Base-by-base conservation (phyloP, 2,888 invertebrate species). In the Metalampra italica region DNA sequence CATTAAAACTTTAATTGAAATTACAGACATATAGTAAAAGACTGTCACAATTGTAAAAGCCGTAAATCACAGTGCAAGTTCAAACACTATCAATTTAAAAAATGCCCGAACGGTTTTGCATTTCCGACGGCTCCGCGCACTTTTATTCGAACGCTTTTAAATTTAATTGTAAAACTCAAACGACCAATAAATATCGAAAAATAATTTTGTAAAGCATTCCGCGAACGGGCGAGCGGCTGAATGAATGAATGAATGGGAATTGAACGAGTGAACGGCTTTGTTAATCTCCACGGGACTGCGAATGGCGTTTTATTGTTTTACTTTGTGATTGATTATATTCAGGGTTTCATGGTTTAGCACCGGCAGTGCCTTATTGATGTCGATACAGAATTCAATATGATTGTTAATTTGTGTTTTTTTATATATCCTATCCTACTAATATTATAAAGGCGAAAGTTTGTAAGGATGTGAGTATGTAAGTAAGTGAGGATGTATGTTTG, bases 111-210 rank as follows among this genome's bases (percentile, higher is more conserved):
- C 30, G 34, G 29, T 12, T 45, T 37, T 45, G 32, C 44, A 45
- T 32, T 42, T 41, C 15, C 7, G 14, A 49, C 13, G 30, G 37
- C 36, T 39, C 32, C 1, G 45, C 22, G 9, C 43, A 22, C 14
- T 40, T 22, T 45, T 45, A 36, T 45, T 47, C 32, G 41, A 34
- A 29, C 12, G 47, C 43, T 47, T 51, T 47, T 47, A 47, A 51
- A 42, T 47, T 55, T 48, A 56, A 56, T 59, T 55, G 52, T 50
- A 56, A 39, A 52, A 43, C 51, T 51, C 48, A 48, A 55, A 54
- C 45, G 45, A 43, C 46, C 47, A 53, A 54, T 56, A 56, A 59
- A 61, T 56, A 60, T 63, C 48, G 47, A 57, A 50, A 64, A 66
- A 64, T 64, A 57, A 57, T 59, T 55, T 53, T 39, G 44, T 53